Evolutionary conservation across 2,888 invertebrate genomes (phyloP).

Genomic region (Trissolcus japonicus): DNA sequence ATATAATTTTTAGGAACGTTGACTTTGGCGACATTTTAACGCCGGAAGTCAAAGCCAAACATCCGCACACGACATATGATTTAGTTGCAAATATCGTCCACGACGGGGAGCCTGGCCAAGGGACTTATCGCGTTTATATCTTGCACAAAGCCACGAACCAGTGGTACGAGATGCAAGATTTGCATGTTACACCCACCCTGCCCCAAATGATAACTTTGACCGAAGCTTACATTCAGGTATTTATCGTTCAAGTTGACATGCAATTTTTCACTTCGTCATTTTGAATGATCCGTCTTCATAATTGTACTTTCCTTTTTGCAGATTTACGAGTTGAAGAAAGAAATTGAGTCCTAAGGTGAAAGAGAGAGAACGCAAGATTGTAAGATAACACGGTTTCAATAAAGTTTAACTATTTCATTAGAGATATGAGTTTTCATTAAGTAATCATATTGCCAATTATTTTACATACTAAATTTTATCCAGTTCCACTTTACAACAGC

Average conservation of each 20-base stretch:
- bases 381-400: neutral
- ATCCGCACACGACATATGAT: slow-evolving; percentile 93
- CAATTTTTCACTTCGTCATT: slow-evolving; percentile 5
- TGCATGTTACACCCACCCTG: slow-evolving; percentile 97
- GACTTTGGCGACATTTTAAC: slow-evolving; percentile 97
- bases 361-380: neutral
- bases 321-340: slow-evolving; percentile 72
- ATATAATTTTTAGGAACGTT: slow-evolving; percentile 87
- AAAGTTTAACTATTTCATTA: slow-evolving; percentile 1
- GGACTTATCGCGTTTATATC: slow-evolving; percentile 95
- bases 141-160: slow-evolving; percentile 91
- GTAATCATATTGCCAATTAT: no score
- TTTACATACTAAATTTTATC: no score
- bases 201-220: slow-evolving; percentile 99
- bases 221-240: slow-evolving; percentile 97
- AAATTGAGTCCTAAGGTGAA: slow-evolving; percentile 25
- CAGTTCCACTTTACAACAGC: no score
- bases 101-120: slow-evolving; percentile 96
- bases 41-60: slow-evolving; percentile 86
- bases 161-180: slow-evolving; percentile 90
- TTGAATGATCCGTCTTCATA: neutral
- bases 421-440: neutral
- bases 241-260: neutral
- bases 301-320: slow-evolving; percentile 37
- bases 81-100: slow-evolving; percentile 99